These are phyloP conservation scores for Zaprionus ghesquierei DNA, from an alignment of 1,140 invertebrate species.

Conservation along the genomic window DNA sequence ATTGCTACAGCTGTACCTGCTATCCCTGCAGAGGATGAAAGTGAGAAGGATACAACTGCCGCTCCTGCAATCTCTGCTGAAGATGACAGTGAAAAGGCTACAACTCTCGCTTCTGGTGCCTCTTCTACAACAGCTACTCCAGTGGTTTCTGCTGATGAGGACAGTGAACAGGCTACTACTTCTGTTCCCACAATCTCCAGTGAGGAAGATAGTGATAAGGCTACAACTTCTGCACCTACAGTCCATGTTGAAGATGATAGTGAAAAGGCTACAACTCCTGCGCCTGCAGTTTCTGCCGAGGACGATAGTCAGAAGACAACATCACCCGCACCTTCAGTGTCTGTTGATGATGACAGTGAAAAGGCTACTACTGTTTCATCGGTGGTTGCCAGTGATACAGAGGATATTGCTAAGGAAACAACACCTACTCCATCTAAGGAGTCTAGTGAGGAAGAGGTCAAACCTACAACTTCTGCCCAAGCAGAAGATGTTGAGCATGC, in stretches of 20 bases:
- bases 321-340: not conserved
- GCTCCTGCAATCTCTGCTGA: too few relatives aligned
- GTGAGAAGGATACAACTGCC: too few relatives aligned
- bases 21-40: not conserved
- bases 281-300: not conserved
- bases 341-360: not conserved
- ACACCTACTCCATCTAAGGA: slow-evolving; percentile 27
- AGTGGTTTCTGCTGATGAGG: not conserved
- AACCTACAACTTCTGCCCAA: not conserved
- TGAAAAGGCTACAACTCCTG: not conserved
- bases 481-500: not conserved
- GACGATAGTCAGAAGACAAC: not conserved
- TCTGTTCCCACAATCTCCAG: not conserved
- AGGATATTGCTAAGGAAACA: not conserved
- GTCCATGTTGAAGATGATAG: not conserved
- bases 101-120: not conserved
- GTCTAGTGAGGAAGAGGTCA: slow-evolving; percentile 1
- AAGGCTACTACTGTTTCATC: not conserved
- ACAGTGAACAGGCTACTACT: not conserved
- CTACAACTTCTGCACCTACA: not conserved
- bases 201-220: not conserved
- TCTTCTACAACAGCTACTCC: too few relatives aligned
- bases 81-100: not conserved
- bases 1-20: not conserved
- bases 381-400: not conserved